phyloP scores from a whole-genome alignment of 2,888 invertebrate genomes.

The Colletes collaris region DNA sequence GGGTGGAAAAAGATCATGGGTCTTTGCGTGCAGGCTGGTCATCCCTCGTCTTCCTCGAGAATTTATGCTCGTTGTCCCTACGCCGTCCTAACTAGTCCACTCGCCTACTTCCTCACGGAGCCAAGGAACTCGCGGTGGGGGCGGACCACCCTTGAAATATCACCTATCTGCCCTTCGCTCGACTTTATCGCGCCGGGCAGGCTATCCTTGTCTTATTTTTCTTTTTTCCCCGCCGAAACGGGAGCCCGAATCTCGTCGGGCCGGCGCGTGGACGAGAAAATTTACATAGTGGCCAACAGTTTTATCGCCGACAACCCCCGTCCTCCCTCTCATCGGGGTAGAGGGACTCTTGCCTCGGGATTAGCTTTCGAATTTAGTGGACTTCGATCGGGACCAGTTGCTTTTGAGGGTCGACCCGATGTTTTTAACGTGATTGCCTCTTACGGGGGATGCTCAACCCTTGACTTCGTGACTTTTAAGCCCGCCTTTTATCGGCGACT shows the following conservation, averaged over 20 bases:
- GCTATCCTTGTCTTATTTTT: conserved; percentile 21
- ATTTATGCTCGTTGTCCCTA: conserved; percentile 82
- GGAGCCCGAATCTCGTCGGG: conserved; percentile 36
- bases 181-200: conserved; percentile 68
- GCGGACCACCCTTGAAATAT: conserved; percentile 80
- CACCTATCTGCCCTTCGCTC: conserved; percentile 69
- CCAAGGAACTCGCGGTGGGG: conserved; percentile 63
- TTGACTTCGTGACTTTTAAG: conserved; percentile 44
- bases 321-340: neutral
- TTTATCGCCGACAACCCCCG: conserved; percentile 65
- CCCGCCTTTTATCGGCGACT: conserved; percentile 31
- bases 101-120: conserved; percentile 80
- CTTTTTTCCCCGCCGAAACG: neutral
- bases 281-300: conserved; percentile 73
- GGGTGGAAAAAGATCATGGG: conserved; percentile 71
- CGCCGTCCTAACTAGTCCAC: conserved; percentile 81
- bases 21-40: conserved; percentile 80
- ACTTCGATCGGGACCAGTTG: conserved; percentile 44
- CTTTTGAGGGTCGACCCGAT: conserved; percentile 32
- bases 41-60: conserved; percentile 81
- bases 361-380: conserved; percentile 58
- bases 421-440: conserved; percentile 57
- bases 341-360: conserved; percentile 47
- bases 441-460: conserved; percentile 43
- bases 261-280: conserved; percentile 61